Percentiles rank a stretch among this genome's conserved stretches.
phyloP scores from a whole-genome alignment of 2,888 invertebrate genomes.

The Papilio elwesi region DNA sequence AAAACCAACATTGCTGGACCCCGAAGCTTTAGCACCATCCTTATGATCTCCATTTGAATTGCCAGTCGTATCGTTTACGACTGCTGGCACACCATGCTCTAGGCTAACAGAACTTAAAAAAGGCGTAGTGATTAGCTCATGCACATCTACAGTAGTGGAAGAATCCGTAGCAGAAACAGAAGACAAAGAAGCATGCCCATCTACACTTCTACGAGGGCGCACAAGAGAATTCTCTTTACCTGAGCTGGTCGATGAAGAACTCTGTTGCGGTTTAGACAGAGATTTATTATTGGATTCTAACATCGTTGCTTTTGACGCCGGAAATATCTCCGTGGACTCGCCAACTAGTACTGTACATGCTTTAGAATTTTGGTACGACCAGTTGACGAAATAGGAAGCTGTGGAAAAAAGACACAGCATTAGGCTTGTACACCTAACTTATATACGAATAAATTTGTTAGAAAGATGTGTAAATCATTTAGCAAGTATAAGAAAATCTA shows the following conservation, averaged over 20 bases:
- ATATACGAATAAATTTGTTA: background rate
- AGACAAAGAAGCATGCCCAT: slow-evolving; percentile 84
- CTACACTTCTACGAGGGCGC: slow-evolving; percentile 89
- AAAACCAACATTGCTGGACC: slow-evolving; percentile 59
- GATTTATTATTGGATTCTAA: slow-evolving; percentile 88
- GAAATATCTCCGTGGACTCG: slow-evolving; percentile 88
- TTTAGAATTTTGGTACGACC: slow-evolving; percentile 93
- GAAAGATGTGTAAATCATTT: too few species aligned
- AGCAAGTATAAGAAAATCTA: background rate
- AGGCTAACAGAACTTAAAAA: slow-evolving; percentile 73
- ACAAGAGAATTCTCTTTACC: slow-evolving; percentile 81
- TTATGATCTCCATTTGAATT: slow-evolving; percentile 51
- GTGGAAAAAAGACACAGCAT: slow-evolving; percentile 53
- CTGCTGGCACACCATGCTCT: slow-evolving; percentile 77
- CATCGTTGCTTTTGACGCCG: slow-evolving; percentile 88
- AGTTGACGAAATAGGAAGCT: slow-evolving; percentile 93
- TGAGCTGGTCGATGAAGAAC: slow-evolving; percentile 81
- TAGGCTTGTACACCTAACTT: background rate
- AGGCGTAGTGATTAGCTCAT: slow-evolving; percentile 77
- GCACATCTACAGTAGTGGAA: slow-evolving; percentile 79
- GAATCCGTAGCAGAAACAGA: slow-evolving; percentile 70
- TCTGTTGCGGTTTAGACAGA: slow-evolving; percentile 86
- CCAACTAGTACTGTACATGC: slow-evolving; percentile 93
- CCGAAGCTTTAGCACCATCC: slow-evolving; percentile 63
- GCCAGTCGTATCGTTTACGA: slow-evolving; percentile 48